These are phyloP conservation scores for Maconellicoccus hirsutus DNA, from an alignment of 1,140 invertebrate species.

Conservation along the genomic window DNA sequence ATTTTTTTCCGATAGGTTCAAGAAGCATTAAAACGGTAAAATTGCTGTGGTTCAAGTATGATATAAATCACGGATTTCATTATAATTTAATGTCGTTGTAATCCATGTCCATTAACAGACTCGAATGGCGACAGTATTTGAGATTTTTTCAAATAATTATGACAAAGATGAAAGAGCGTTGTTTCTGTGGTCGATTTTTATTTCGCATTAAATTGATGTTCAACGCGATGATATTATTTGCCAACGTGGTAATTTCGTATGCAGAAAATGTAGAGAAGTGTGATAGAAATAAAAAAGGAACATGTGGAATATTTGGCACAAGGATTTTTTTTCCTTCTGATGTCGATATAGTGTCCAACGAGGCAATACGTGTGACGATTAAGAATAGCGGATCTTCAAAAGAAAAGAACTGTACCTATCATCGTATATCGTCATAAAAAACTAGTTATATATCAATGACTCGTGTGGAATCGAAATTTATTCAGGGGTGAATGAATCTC, in stretches of 20 bases:
- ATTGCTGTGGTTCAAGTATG: neutral
- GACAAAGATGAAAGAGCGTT: neutral
- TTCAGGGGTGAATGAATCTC: no score
- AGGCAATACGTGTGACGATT: neutral
- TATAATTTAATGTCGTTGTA: neutral
- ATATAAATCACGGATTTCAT: conserved; percentile 4
- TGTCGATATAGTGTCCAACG: neutral
- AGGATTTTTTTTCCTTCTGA: neutral
- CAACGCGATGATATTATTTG: no score
- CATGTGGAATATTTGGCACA: neutral
- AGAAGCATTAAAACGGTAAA: neutral
- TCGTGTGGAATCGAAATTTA: no score
- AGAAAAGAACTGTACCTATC: no score
- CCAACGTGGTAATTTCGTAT: neutral
- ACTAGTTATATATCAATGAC: no score
- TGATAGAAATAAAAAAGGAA: neutral
- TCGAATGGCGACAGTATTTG: no score
- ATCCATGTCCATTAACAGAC: neutral
- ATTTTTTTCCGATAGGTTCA: neutral
- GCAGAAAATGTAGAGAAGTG: neutral
- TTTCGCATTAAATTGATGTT: no score
- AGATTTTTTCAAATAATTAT: neutral
- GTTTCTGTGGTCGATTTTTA: neutral
- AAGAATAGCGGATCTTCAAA: neutral
- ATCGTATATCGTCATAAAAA: no score